phyloP scores from a whole-genome alignment of 1,140 invertebrate genomes.

The Leucophenga varia region DNA sequence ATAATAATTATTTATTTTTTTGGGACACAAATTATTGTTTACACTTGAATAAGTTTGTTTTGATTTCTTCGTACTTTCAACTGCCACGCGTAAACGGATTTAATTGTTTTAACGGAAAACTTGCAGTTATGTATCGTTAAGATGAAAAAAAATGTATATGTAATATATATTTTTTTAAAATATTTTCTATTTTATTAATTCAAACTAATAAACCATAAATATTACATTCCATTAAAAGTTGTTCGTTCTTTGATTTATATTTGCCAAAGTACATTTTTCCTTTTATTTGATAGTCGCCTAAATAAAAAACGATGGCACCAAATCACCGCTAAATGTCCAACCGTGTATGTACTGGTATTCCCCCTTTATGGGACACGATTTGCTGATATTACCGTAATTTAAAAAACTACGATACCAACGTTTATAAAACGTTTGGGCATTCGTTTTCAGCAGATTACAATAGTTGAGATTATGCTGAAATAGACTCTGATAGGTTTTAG shows the following conservation, averaged over 20 bases:
- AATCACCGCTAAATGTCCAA: background rate
- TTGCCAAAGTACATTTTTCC: background rate
- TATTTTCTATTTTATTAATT: too few relatives aligned
- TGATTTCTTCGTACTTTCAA: too few relatives aligned
- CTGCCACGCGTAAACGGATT: too few relatives aligned
- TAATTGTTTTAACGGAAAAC: too few relatives aligned
- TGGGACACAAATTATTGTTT: too few relatives aligned
- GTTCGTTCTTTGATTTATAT: slow-evolving; percentile 19
- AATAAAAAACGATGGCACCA: slow-evolving; percentile 11
- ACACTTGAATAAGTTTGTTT: too few relatives aligned
- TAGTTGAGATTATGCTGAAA: slow-evolving; percentile 41
- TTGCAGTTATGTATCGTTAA: too few relatives aligned
- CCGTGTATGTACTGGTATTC: slow-evolving; percentile 11
- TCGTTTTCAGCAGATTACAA: slow-evolving; percentile 28
- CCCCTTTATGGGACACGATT: slow-evolving; percentile 8
- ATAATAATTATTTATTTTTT: too few relatives aligned
- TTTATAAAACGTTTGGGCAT: slow-evolving; percentile 30
- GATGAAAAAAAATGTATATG: too few relatives aligned
- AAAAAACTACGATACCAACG: slow-evolving; percentile 7
- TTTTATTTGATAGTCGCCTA: slow-evolving; percentile 13
- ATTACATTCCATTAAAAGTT: slow-evolving; percentile 3
- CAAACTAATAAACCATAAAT: too few relatives aligned
- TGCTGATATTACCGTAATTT: slow-evolving; percentile 14
- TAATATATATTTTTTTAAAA: too few relatives aligned
- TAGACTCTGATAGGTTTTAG: slow-evolving; percentile 34